These are phyloP conservation scores for Orthonevra nobilis DNA, from an alignment of 2,888 invertebrate genomes.

Conservation along the genomic window DNA sequence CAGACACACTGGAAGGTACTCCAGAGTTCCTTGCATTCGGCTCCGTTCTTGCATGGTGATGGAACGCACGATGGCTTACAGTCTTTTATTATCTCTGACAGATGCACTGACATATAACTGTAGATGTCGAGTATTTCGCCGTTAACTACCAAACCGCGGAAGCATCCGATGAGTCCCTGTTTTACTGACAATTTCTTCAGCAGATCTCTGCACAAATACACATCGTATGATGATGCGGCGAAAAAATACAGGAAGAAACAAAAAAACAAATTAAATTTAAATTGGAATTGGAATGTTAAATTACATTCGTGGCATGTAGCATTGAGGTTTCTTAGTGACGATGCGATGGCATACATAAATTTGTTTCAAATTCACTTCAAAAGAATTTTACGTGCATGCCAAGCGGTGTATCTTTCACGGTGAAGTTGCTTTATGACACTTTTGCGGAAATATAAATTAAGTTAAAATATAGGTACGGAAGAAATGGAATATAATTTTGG, in stretches of 20 bases:
- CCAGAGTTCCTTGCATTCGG: constrained; percentile 94
- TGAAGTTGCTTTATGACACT: no score
- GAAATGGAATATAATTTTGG: no score
- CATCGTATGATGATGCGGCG: background rate
- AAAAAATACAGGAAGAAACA: constrained; percentile 3
- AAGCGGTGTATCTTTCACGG: no score
- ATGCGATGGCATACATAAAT: constrained; percentile 40
- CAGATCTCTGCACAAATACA: constrained; percentile 84
- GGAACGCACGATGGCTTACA: constrained; percentile 97
- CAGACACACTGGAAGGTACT: constrained; percentile 95
- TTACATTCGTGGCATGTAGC: constrained; percentile 9
- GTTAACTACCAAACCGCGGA: constrained; percentile 94
- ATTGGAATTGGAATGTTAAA: constrained; percentile 28
- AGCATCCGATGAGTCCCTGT: constrained; percentile 95
- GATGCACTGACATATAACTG: constrained; percentile 94
- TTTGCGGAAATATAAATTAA: no score
- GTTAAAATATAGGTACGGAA: no score
- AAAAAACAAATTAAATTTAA: constrained; percentile 15
- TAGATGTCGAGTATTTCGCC: constrained; percentile 94
- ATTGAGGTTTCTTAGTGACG: constrained; percentile 3
- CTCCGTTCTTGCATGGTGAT: constrained; percentile 95
- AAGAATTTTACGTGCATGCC: no score
- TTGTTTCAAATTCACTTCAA: constrained; percentile 25
- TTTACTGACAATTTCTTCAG: constrained; percentile 90
- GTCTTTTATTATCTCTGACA: constrained; percentile 94